These are phyloP conservation scores for Cydia strobilella DNA, from an alignment of 1,140 invertebrate genomes.

Conservation along the genomic window DNA sequence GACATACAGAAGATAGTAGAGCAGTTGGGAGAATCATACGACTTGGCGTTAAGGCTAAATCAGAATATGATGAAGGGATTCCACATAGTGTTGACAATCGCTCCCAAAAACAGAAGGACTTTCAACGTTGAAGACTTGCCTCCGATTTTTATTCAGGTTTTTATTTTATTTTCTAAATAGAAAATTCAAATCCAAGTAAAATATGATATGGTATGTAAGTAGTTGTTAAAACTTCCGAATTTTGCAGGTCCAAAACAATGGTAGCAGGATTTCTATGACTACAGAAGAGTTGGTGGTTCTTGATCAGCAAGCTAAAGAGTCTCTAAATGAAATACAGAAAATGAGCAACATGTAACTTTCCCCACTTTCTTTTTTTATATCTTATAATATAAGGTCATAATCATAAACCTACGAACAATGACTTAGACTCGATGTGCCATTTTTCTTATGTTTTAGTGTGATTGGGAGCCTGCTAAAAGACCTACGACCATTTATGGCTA, in stretches of 20 bases:
- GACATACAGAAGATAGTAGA: constrained; percentile 86
- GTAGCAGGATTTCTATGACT: constrained; percentile 86
- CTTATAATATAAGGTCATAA: too few relatives aligned
- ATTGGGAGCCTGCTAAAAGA: constrained; percentile 82
- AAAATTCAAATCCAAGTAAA: background rate
- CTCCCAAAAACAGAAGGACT: constrained; percentile 65
- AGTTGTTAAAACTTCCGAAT: too few relatives aligned
- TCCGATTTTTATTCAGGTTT: constrained; percentile 84
- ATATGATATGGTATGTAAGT: too few relatives aligned
- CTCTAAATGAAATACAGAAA: constrained; percentile 88
- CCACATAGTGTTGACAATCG: constrained; percentile 84
- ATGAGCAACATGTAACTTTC: constrained; percentile 91
- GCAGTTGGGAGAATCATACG: constrained; percentile 83
- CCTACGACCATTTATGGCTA: constrained; percentile 85
- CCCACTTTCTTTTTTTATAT: too few relatives aligned
- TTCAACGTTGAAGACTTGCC: constrained; percentile 83
- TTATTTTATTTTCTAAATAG: constrained; percentile 22
- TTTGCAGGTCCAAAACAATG: constrained; percentile 82
- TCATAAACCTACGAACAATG: too few relatives aligned
- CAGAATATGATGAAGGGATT: constrained; percentile 87
- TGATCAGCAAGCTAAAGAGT: constrained; percentile 86
- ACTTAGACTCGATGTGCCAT: too few relatives aligned
- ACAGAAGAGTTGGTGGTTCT: constrained; percentile 87
- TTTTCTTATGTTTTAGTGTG: constrained; percentile 77
- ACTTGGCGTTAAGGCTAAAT: constrained; percentile 83